Conservation (phyloP, 2,797 vertebrate species). For the Sebastes taczanowskii region DNA sequence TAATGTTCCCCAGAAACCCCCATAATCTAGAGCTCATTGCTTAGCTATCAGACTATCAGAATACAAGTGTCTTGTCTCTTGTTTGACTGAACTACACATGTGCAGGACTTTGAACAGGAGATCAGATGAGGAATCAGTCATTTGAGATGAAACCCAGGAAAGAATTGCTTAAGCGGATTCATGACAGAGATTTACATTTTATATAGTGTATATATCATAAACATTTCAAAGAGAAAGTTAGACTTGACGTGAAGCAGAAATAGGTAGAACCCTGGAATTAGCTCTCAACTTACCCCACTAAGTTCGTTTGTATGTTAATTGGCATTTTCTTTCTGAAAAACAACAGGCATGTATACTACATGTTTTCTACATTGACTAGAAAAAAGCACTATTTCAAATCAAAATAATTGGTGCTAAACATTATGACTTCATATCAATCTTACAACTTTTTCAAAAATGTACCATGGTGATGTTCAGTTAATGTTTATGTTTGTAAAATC, state of each 20-base stretch:
- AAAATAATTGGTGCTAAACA: conserved; percentile 40
- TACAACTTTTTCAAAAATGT: conserved; percentile 13
- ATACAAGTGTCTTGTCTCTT: background rate
- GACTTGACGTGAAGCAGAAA: conserved; percentile 69
- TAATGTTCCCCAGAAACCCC: background rate
- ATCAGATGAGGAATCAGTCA: conserved; percentile 38
- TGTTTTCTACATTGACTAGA: conserved; percentile 73
- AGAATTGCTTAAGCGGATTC: conserved; percentile 73
- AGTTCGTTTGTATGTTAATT: conserved; percentile 86
- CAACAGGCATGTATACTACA: conserved; percentile 84
- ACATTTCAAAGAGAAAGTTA: conserved; percentile 71
- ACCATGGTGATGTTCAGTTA: conserved; percentile 1
- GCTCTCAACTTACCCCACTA: conserved; percentile 84
- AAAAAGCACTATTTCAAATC: conserved; percentile 42
- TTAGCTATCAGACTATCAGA: background rate
- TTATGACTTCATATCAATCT: conserved; percentile 16
- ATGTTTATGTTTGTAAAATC: background rate
- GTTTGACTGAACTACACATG: background rate
- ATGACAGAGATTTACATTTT: conserved; percentile 56
- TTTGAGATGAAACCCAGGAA: conserved; percentile 79
- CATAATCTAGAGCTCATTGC: background rate
- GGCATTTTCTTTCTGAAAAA: conserved; percentile 89
- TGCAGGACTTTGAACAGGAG: background rate
- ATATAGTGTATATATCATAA: conserved; percentile 48
- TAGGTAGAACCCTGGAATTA: conserved; percentile 76